phyloP scores from a whole-genome alignment of 2,888 invertebrate species.

The Gnatocerus cornutus region DNA sequence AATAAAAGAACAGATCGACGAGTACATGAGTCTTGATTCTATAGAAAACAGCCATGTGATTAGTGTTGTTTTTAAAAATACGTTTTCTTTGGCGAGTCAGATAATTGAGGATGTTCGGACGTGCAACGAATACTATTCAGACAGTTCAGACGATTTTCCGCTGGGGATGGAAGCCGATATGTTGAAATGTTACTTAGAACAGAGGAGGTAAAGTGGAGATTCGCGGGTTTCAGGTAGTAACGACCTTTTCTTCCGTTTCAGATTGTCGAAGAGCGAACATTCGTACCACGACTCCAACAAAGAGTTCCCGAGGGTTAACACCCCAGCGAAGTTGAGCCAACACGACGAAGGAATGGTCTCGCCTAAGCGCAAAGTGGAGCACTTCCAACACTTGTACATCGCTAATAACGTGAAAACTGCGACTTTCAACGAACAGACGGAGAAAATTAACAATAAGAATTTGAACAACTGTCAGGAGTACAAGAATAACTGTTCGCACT shows the following conservation, averaged over 20 bases:
- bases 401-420: conserved; percentile 70
- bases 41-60: conserved; percentile 64
- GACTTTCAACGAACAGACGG: conserved; percentile 67
- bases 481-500: conserved; percentile 63
- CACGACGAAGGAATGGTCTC: conserved; percentile 68
- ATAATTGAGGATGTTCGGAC: conserved; percentile 66
- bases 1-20: conserved; percentile 66
- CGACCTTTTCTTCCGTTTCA: conserved; percentile 54
- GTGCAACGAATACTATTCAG: conserved; percentile 60
- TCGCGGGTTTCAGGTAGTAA: neutral
- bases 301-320: conserved; percentile 63
- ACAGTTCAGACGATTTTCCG: conserved; percentile 67
- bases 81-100: conserved; percentile 67
- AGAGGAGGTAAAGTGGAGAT: conserved; percentile 54
- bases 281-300: conserved; percentile 65
- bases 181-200: conserved; percentile 60
- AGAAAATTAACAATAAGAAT: conserved; percentile 63
- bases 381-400: conserved; percentile 68
- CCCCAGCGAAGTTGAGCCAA: conserved; percentile 63
- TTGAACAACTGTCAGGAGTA: conserved; percentile 62
- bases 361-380: conserved; percentile 68
- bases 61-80: conserved; percentile 67
- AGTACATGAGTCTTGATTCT: conserved; percentile 64
- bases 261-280: conserved; percentile 72
- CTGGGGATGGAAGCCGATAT: conserved; percentile 69